phyloP scores from a whole-genome alignment of 2,797 vertebrate genomes.

The Salmo trutta region DNA sequence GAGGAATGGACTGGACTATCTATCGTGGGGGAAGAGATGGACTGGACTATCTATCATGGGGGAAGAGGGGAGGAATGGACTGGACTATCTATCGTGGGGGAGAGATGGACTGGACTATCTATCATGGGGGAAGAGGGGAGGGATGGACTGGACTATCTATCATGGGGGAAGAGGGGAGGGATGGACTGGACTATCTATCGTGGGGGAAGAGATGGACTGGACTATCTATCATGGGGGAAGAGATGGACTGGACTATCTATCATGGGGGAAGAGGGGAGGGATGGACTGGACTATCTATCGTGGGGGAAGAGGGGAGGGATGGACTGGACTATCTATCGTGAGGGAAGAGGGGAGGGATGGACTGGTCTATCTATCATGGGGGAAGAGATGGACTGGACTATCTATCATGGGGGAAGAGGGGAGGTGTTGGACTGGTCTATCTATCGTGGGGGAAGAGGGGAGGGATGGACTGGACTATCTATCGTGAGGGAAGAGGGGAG shows the following conservation, averaged over 20 bases:
- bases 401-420: constrained; percentile 10
- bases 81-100: constrained; percentile 20
- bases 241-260: background rate
- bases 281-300: constrained; percentile 15
- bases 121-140: too few species aligned
- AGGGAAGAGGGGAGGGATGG: background rate
- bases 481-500: background rate
- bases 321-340: constrained; percentile 18
- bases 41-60: too few species aligned
- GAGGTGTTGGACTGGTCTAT: background rate
- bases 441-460: background rate
- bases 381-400: background rate
- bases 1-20: constrained; percentile 15
- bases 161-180: too few species aligned
- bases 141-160: too few species aligned
- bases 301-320: background rate
- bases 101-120: too few species aligned
- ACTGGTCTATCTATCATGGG: too few species aligned
- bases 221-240: constrained; percentile 11
- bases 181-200: constrained; percentile 18
- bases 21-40: constrained; percentile 5
- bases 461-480: background rate
- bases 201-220: background rate
- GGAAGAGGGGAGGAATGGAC: background rate
- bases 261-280: too few species aligned